Evolutionary conservation across 2,797 vertebrate species (phyloP).

Genomic region (Phylloscopus collybita): DNA sequence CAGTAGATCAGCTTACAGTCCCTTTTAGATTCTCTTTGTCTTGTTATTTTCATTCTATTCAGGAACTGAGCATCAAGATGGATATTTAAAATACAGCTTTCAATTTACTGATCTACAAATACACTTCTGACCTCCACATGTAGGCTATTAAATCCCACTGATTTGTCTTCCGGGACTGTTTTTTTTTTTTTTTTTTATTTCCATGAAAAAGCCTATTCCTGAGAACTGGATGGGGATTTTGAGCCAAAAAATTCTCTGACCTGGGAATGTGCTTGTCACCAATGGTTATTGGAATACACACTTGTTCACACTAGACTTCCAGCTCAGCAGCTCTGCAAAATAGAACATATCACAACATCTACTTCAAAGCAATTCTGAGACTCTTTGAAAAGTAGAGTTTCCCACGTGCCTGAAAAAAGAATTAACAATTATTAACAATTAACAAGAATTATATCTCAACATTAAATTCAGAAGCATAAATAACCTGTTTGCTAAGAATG

Average conservation of each 20-base stretch:
- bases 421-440: background rate
- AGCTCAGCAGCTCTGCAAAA: background rate
- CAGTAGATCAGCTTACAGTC: conserved; percentile 41
- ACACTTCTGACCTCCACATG: background rate
- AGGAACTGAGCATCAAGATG: conserved; percentile 42
- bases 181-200: conserved; percentile 21
- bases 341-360: background rate
- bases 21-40: conserved; percentile 38
- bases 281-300: background rate
- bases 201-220: background rate
- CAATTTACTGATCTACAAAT: conserved; percentile 31
- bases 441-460: background rate
- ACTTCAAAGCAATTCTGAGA: background rate
- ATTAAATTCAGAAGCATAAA: background rate
- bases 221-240: background rate
- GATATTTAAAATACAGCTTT: conserved; percentile 57
- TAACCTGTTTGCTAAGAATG: background rate
- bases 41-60: conserved; percentile 58
- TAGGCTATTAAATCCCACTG: background rate
- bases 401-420: background rate
- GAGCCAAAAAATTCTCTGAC: background rate
- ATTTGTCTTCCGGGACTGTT: conserved; percentile 15
- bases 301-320: background rate
- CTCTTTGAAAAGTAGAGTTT: background rate
- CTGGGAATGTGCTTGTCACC: background rate